Evolutionary conservation across 2,113 vertebrate species (phyloP).

Genomic region (Aspiorhynchus laticeps): DNA sequence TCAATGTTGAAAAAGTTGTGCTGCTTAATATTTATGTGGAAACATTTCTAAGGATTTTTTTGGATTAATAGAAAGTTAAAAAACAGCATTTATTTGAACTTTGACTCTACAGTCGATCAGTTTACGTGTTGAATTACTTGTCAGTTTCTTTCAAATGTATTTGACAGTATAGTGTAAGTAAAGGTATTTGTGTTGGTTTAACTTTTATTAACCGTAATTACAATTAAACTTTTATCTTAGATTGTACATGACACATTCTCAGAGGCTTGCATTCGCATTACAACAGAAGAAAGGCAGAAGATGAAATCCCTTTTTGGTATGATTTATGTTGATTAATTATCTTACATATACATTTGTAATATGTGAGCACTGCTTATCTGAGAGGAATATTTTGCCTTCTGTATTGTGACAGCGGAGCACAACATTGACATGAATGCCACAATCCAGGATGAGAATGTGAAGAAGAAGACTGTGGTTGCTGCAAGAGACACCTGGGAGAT

Average conservation of each 20-base stretch:
- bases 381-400: constrained; percentile 3
- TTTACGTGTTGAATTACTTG: too few relatives aligned
- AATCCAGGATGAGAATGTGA: constrained; percentile 81
- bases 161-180: background rate
- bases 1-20: background rate
- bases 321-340: background rate
- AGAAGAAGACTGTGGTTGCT: constrained; percentile 80
- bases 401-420: constrained; percentile 77
- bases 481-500: constrained; percentile 89
- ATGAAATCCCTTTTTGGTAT: constrained; percentile 93
- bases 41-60: background rate
- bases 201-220: background rate
- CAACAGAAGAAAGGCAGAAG: constrained; percentile 85
- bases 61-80: background rate
- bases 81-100: background rate
- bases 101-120: background rate
- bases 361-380: background rate
- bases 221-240: constrained; percentile 66
- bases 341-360: background rate
- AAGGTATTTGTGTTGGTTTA: background rate
- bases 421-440: constrained; percentile 80
- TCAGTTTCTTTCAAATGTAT: too few relatives aligned
- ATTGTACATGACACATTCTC: constrained; percentile 88
- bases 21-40: background rate
- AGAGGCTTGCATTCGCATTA: constrained; percentile 89